A percentile compares a stretch with the other conserved stretches of the same genome.
phyloP scores from a whole-genome alignment of 2,797 vertebrate species.

The Emys orbicularis region DNA sequence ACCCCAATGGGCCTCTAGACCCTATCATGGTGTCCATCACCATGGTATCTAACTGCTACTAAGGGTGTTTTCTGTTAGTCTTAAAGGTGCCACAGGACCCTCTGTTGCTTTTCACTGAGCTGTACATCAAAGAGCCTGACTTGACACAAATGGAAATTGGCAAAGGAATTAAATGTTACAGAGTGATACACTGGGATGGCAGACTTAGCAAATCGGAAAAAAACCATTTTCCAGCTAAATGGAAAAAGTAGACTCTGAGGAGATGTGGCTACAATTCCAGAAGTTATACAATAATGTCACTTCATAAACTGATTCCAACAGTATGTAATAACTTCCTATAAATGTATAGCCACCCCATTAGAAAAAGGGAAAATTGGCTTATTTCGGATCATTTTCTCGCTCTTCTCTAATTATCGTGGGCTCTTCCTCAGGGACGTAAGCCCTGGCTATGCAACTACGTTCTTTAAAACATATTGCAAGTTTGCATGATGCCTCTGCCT shows the following conservation, averaged over 20 bases:
- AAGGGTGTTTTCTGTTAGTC: neutral
- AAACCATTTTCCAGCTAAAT: neutral
- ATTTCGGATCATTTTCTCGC: neutral
- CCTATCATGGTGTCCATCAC: no score
- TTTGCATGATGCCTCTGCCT: neutral
- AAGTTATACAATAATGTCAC: neutral
- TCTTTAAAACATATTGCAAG: neutral
- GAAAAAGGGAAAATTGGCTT: neutral
- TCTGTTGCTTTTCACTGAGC: neutral
- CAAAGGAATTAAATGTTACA: conserved; percentile 13
- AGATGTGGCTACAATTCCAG: neutral
- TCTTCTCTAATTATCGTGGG: neutral
- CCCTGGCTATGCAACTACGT: neutral
- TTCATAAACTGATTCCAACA: neutral
- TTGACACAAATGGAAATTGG: conserved; percentile 37
- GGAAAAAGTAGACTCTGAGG: neutral
- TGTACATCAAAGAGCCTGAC: neutral
- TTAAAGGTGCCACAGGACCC: no score
- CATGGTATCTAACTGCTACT: neutral
- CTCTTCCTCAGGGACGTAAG: neutral
- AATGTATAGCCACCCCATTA: neutral
- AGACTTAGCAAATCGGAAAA: neutral
- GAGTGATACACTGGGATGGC: neutral
- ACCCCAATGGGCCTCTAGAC: no score
- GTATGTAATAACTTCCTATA: neutral